These are phyloP conservation scores for Nasonia oneida DNA, from an alignment of 2,888 invertebrate genomes.

Conservation along the genomic window DNA sequence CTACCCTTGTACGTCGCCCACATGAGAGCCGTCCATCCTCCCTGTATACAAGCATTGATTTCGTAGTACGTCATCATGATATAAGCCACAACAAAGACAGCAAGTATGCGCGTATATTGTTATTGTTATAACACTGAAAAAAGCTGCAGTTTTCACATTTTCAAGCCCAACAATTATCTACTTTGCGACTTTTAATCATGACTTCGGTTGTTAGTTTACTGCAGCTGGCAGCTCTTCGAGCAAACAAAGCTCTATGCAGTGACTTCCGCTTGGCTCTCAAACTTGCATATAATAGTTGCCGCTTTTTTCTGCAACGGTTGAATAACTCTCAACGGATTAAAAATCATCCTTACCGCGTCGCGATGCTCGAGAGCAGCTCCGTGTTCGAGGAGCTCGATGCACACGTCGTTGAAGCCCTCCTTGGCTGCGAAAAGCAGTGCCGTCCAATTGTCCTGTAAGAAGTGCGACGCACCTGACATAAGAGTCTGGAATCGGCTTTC, in stretches of 20 bases:
- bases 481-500: background rate
- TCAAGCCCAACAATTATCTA: too few species aligned
- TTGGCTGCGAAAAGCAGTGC: slow-evolving; percentile 94
- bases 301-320: background rate
- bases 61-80: background rate
- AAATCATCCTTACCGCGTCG: slow-evolving; percentile 84
- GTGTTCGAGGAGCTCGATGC: slow-evolving; percentile 90
- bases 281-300: background rate
- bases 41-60: slow-evolving; percentile 82
- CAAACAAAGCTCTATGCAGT: background rate
- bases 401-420: slow-evolving; percentile 91
- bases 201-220: too few species aligned
- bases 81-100: background rate
- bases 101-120: background rate
- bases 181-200: background rate
- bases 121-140: too few species aligned
- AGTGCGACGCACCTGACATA: background rate
- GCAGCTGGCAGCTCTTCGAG: background rate
- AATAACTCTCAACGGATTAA: background rate
- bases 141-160: too few species aligned
- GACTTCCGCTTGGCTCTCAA: background rate
- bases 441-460: slow-evolving; percentile 91
- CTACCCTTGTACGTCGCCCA: slow-evolving; percentile 98
- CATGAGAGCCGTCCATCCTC: slow-evolving; percentile 98
- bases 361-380: slow-evolving; percentile 92